Percentiles rank a stretch among this genome's conserved stretches.
Conservation (phyloP, 23 tunicate species). For the Halocynthia aurantium region DNA sequence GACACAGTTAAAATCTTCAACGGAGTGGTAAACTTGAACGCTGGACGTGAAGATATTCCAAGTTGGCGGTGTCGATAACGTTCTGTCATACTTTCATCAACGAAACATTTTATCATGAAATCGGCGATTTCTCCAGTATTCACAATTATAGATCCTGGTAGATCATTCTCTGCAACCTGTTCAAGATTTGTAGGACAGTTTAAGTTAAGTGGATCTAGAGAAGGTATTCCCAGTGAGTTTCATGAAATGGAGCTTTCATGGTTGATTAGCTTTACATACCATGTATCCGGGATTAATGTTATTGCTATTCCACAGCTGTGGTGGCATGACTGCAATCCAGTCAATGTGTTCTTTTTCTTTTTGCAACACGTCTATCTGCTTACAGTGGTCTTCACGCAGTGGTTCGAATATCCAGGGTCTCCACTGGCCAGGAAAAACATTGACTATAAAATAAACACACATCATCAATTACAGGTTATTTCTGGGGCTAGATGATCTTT, state of each 20-base stretch:
- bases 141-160: conserved; percentile 27
- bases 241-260: neutral
- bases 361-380: conserved; percentile 35
- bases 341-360: conserved; percentile 31
- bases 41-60: conserved; percentile 52
- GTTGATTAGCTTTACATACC: neutral
- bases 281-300: conserved; percentile 7
- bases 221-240: neutral
- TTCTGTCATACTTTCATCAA: conserved; percentile 16
- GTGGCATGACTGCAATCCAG: conserved; percentile 67
- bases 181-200: too few species aligned
- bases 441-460: conserved; percentile 22
- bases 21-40: conserved; percentile 1
- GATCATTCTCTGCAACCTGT: conserved; percentile 44
- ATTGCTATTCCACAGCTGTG: conserved; percentile 36
- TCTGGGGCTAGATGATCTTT: too few species aligned
- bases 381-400: conserved; percentile 53
- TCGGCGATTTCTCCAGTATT: conserved; percentile 59
- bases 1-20: neutral
- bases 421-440: conserved; percentile 42
- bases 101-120: conserved; percentile 35
- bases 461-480: too few species aligned
- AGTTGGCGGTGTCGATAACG: conserved; percentile 40
- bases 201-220: too few species aligned
- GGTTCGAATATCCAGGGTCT: conserved; percentile 38